Evolutionary conservation across 2,113 vertebrate species (phyloP).

Genomic region (Siphamia tubifer): DNA sequence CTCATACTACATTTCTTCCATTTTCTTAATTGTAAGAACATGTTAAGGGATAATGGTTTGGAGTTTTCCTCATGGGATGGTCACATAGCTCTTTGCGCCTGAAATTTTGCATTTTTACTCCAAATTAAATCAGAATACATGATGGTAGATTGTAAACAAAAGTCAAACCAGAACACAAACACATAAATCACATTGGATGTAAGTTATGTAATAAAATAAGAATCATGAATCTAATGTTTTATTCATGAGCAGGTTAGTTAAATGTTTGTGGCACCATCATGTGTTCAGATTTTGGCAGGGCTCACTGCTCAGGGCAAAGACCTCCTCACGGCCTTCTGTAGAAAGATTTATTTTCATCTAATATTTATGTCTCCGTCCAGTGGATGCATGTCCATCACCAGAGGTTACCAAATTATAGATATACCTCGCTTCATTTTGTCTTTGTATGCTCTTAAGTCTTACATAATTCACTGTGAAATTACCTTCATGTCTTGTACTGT

Average conservation of each 20-base stretch:
- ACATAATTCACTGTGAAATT: conserved; percentile 5
- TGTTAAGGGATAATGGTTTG: conserved; percentile 13
- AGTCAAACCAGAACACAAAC: not conserved
- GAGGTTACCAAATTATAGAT: conserved; percentile 9
- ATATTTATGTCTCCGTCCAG: conserved; percentile 22
- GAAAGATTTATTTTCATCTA: not conserved
- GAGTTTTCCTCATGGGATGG: not conserved
- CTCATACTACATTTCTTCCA: not conserved
- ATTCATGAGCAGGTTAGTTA: no score
- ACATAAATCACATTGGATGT: not conserved
- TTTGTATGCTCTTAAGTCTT: conserved; percentile 34
- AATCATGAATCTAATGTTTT: no score
- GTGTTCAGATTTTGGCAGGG: not conserved
- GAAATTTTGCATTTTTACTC: not conserved
- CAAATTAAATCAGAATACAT: conserved; percentile 26
- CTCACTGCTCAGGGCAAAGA: not conserved
- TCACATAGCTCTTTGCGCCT: not conserved
- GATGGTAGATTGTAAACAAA: not conserved
- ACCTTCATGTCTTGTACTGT: conserved; percentile 42
- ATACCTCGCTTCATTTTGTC: conserved; percentile 29
- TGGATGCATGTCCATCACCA: conserved; percentile 7
- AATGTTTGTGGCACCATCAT: not conserved
- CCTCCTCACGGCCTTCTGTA: not conserved
- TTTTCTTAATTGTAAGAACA: not conserved
- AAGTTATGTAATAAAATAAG: no score